Evolutionary conservation across 2,888 invertebrate species (phyloP).

Genomic region (Perizoma affinitatum): DNA sequence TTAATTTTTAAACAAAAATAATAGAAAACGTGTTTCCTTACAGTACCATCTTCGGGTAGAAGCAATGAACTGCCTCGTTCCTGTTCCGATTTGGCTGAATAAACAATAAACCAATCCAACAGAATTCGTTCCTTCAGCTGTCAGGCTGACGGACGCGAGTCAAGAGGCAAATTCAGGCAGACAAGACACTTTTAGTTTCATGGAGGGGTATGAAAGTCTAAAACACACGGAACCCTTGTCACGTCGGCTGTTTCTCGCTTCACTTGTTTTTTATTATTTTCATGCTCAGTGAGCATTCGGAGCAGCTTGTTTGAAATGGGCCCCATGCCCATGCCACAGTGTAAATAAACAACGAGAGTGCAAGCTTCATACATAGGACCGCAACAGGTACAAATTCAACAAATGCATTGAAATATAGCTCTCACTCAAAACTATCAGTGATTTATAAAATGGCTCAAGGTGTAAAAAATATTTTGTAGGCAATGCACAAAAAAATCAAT

Average conservation of each 20-base stretch:
- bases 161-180: conserved; percentile 25
- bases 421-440: background rate
- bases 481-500: no score
- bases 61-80: conserved; percentile 11
- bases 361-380: background rate
- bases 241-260: conserved; percentile 35
- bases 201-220: conserved; percentile 26
- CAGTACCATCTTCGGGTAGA: conserved; percentile 1
- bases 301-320: conserved; percentile 32
- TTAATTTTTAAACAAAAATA: conserved; percentile 6
- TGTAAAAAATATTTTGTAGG: no score
- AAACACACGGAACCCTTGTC: conserved; percentile 37
- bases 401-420: no score
- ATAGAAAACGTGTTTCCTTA: conserved; percentile 8
- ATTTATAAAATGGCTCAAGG: no score
- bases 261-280: conserved; percentile 41
- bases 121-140: conserved; percentile 22
- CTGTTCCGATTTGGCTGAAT: conserved; percentile 19
- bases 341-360: background rate
- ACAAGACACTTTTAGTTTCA: conserved; percentile 27
- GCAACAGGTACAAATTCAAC: conserved; percentile 1
- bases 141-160: conserved; percentile 28
- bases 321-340: conserved; percentile 4
- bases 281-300: conserved; percentile 36
- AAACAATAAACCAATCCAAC: conserved; percentile 19